Evolutionary conservation across 2,797 vertebrate genomes (phyloP), one percentile per base, ranked within the genome.

Genomic region (Hydrophis major): DNA sequence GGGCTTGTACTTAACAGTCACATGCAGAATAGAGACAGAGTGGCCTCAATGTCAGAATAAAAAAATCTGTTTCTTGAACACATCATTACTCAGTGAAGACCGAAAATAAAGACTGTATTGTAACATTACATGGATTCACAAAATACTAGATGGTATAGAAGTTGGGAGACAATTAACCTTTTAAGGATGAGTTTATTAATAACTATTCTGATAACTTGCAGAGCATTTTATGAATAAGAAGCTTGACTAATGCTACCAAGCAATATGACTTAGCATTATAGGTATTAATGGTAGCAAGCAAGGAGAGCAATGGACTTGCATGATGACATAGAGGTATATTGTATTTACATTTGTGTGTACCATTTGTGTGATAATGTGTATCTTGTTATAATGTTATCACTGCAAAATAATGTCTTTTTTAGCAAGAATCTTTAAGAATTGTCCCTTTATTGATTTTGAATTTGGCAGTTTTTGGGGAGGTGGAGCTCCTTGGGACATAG

Each of bases 381-480:
- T n/a, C 61, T 63, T 63, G 27, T 66, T 10, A 66, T 60, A 60
- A 7, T 22, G 59, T 60, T 60, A 60, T 60, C 20, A 7, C 20
- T 60, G 61, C 92, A 96, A 88, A 98, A 98, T 28, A 94, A 93
- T 86, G 96, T 98, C 89, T 95, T 98, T 95, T 97, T 97, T 93
- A 97, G 97, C 98, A 96, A 97, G 97, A 97, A 89, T 25, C 25
- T 50, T 55, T 78, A 88, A 74, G 94, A 94, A 92, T 63, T 63
- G 22, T 27, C 60, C 25, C 25, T 8, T 63, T 27, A 28, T 27
- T 27, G 60, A 63, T n/a, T 66, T 66, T 66, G 28, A 66, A n/a
- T n/a, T 66, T n/a, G 27, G 63, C 63, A n/a, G 28, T n/a, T n/a
- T 27, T 66, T 2, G 28, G 11, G 63, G 63, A 5, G 10, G 12